Evolutionary conservation across 2,113 vertebrate genomes (phyloP).

Genomic region (Antechinus flavipes): DNA sequence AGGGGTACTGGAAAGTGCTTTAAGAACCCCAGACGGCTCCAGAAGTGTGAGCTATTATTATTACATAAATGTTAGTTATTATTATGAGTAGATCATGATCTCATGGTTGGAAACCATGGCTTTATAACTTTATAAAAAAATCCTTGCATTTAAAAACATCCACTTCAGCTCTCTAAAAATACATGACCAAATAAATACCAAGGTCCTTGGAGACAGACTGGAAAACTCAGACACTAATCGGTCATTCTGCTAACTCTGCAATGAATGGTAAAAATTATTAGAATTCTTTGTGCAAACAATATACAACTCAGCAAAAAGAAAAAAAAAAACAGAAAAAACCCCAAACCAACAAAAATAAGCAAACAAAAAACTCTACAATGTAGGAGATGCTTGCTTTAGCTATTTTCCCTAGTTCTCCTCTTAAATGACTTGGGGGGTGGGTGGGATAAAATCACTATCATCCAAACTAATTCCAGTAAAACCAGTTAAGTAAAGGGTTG

Average conservation of each 20-base stretch:
- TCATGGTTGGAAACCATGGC: neutral
- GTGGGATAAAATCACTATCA: neutral
- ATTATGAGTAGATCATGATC: neutral
- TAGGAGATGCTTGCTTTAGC: conserved; percentile 38
- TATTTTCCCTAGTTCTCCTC: conserved; percentile 35
- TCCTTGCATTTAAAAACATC: neutral
- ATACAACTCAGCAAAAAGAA: neutral
- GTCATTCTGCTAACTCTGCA: neutral
- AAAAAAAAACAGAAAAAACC: too few species aligned
- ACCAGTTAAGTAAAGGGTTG: too few species aligned
- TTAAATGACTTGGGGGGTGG: neutral
- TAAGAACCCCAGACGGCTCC: neutral
- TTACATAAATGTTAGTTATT: neutral
- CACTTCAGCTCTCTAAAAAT: neutral
- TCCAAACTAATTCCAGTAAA: conserved; percentile 18
- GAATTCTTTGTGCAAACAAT: neutral
- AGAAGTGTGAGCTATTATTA: neutral
- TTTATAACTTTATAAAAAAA: neutral
- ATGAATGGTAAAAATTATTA: neutral
- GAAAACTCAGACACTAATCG: neutral
- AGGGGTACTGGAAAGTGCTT: neutral
- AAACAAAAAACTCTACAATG: conserved; percentile 8
- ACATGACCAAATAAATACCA: neutral
- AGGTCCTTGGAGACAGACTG: neutral
- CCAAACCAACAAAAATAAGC: too few species aligned